Conservation (phyloP, 2,113 vertebrate genomes). For the Sphyrna mokarran region DNA sequence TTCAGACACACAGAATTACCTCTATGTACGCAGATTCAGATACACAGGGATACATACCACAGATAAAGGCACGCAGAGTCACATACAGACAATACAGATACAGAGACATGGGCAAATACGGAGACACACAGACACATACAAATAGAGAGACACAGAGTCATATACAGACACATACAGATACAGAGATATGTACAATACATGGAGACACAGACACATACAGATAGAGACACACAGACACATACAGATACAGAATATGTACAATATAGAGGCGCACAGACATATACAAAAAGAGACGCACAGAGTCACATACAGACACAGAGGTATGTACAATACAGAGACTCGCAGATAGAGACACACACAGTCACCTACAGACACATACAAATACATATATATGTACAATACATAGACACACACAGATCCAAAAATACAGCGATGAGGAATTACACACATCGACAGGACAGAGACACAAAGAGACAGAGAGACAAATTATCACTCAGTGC, state of each 20-base stretch:
- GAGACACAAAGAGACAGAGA: no score
- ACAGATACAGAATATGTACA: no score
- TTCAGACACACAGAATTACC: no score
- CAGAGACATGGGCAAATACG: background rate
- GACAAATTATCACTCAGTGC: background rate
- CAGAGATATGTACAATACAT: no score
- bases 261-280: background rate
- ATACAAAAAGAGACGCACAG: background rate
- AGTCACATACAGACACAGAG: background rate
- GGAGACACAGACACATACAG: background rate
- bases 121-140: background rate
- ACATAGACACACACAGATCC: no score
- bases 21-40: no score
- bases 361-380: no score
- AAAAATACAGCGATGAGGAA: no score
- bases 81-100: background rate
- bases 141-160: background rate
- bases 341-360: background rate
- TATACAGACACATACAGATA: background rate
- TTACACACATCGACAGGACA: no score
- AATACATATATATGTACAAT: no score
- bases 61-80: background rate
- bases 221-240: background rate
- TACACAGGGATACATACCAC: background rate
- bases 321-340: no score